Evolutionary conservation across 2,113 vertebrate species (phyloP), one percentile per base, ranked within the genome.

Genomic region (Castor canadensis): DNA sequence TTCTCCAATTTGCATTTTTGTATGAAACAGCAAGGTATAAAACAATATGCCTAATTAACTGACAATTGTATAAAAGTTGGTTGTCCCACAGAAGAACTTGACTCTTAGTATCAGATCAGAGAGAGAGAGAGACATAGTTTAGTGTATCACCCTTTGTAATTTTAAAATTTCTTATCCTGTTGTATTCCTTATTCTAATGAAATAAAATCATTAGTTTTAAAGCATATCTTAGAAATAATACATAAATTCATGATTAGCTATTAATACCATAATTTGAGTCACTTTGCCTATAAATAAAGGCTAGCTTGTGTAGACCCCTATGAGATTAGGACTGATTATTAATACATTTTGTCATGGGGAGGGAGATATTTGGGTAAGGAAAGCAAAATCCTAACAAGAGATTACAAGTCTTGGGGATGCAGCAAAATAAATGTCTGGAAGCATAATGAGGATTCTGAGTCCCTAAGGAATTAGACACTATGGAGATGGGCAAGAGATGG

Each of bases 121-220:
- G n/a, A n/a, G n/a, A n/a, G 10, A n/a, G 17, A 11, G 45, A 87
- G 13, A 49, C 45, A 40, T 84, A 19, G 85, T 82, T 96, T 79
- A 62, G 9, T 58, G 1, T 76, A 54, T 43, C 12, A 83, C 17
- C 52, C 67, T 94, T 76, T 79, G 0, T 79, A 52, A 7, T 43
- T 91, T 94, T 66, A 38, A 35, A 85, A 69, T 93, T 87, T 92
- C 43, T 91, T 93, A 62, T 75, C 40, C 22, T 75, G 15, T 66
- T 81, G 6, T 9, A 35, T 67, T 43, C 22, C 26, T 92, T 93
- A 5, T 11, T 62, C 17, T 76, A 81, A 81, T 87, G 19, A 94
- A 94, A 71, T 95, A 85, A 91, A 91, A 84, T 89, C 2, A 1
- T 45, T 56, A 40, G 19, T 66, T 75, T 80, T 89, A 93, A 80